These are phyloP conservation scores for Heterotilapia buettikoferi DNA, from an alignment of 2,113 vertebrate species.

Conservation along the genomic window DNA sequence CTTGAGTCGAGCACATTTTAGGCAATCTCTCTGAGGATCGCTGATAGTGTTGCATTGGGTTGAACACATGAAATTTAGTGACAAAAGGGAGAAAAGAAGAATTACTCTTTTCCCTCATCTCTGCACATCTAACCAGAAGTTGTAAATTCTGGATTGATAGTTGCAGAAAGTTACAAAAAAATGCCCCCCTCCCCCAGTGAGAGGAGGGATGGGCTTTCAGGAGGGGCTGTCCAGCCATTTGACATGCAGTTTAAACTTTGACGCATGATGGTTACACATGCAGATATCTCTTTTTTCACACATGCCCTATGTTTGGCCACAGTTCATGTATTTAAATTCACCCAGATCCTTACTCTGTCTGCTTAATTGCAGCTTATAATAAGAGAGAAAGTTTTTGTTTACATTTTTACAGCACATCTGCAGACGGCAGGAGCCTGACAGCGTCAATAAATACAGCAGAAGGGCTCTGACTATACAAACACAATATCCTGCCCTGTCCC, in stretches of 20 bases:
- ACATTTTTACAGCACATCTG: not conserved
- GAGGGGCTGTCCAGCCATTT: not conserved
- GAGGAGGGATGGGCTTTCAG: not conserved
- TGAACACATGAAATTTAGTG: not conserved
- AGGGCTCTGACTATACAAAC: conserved; percentile 43
- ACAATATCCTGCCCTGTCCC: conserved; percentile 39
- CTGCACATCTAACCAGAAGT: not conserved
- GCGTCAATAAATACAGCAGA: conserved; percentile 42
- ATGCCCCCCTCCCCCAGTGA: not conserved
- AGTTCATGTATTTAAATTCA: not conserved
- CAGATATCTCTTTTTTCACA: not conserved
- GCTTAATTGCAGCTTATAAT: not conserved
- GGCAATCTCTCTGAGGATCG: not conserved
- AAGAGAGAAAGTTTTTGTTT: not conserved
- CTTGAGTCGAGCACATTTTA: not conserved
- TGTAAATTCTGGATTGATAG: not conserved
- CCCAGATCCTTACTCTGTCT: not conserved
- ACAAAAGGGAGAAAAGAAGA: not conserved
- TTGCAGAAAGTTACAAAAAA: not conserved
- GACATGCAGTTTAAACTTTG: not conserved
- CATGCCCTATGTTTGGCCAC: not conserved
- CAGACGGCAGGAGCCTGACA: not conserved
- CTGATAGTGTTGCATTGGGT: not conserved
- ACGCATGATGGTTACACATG: not conserved
- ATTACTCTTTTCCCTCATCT: not conserved